Conservation (phyloP, 1,140 invertebrate species). For the Aphis craccivora region DNA sequence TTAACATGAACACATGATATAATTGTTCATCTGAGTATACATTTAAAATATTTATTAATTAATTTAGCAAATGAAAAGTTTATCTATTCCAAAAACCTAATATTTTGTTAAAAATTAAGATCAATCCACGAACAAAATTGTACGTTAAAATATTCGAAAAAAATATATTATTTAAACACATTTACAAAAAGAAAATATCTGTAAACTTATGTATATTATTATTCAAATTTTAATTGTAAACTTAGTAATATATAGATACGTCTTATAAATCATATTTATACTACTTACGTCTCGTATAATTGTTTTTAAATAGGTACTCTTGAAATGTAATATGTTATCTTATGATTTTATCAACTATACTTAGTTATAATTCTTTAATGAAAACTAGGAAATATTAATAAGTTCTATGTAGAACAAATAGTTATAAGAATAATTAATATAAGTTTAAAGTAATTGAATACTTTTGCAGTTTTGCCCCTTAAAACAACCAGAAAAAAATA, state of each 20-base stretch:
- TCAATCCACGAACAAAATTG: neutral
- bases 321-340: neutral
- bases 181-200: neutral
- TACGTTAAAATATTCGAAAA: neutral
- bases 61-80: no score
- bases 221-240: neutral
- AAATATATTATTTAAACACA: neutral
- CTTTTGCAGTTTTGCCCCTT: no score
- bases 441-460: neutral
- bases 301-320: neutral
- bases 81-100: neutral
- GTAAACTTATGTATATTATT: neutral
- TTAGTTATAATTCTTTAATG: no score
- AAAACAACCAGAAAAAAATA: neutral
- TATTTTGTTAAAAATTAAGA: neutral
- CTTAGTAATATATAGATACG: no score
- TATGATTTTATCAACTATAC: no score
- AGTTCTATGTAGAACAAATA: neutral
- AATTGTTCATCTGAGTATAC: no score
- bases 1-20: no score
- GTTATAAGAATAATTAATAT: neutral
- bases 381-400: neutral
- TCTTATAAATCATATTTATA: neutral
- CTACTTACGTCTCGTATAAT: neutral
- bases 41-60: no score